Evolutionary conservation across 2,797 vertebrate genomes (phyloP), one percentile per base, ranked within the genome.

Genomic region (Xiphorhynchus erythropygius): DNA sequence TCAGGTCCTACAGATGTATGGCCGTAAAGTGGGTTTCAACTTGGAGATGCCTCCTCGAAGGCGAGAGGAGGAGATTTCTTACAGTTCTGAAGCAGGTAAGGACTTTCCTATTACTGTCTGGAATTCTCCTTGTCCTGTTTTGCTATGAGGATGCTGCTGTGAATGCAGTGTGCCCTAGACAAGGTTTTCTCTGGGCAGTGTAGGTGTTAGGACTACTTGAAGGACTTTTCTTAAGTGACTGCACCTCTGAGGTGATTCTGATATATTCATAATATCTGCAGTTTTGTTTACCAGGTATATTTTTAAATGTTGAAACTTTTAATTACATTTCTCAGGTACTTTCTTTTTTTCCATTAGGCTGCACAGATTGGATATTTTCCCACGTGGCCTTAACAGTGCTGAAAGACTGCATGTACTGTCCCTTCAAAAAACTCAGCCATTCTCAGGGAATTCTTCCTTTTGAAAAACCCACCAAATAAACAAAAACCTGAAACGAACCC

Each of bases 1-100:
- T 62, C 99, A 99, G 32, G 98, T 99, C 55, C 97, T 99, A 49
- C 99, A 99, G 71, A 98, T 99, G 96, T 99, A 99, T 37, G 98
- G 98, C 59, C 98, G 98, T 56, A 98, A 98, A 94, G 98, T 98
- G 52, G 98, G 98, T 33, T 98, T 98, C 87, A 65, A 96, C 44
- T 89, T 98, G 47, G 98, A 98, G 1, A 94, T 97, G 70, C 98
- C 97, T 39, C 91, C 97, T 95, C 97, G 98, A 76, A 97, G 98
- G 62, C 97, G 98, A 87, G 98, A 98, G 23, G 98, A 98, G 47
- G 98, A 98, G 12, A 83, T 97, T 90, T 84, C 98, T 41, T 98
- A 98, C 44, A 97, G 97, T 90, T 98, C 98, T 30, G 98, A 99
- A n/a, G 57, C 96, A 93, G 99, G 99, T 99, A 97, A 97, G 64